Evolutionary conservation across 2,888 invertebrate species (phyloP), one percentile per base, ranked within the genome.

Genomic region (Hesperia comma): DNA sequence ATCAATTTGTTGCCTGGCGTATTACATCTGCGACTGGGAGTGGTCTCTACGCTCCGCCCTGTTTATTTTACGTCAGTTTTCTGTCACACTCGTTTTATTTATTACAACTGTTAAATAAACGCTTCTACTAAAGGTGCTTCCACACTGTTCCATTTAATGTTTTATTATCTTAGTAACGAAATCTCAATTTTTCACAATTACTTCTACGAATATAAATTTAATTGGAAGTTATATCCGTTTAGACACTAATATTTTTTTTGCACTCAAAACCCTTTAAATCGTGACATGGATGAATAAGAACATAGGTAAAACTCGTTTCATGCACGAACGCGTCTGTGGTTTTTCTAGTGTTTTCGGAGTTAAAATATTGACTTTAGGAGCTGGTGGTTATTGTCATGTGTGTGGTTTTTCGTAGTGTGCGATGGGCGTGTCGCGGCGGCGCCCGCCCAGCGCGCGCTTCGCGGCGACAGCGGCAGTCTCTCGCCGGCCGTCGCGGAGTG

Each of bases 401-500:
- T 60, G 46, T 61, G 32, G n/a, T 71, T 70, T 71, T 72, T 75
- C 68, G 73, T 74, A 68, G 72, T 64, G 71, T 68, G 68, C 72
- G 71, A 69, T 75, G 86, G 90, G 90, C 91, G 90, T 90, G 89
- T 85, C 89, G 67, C 40, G 43, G 10, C 17, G 70, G 72, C 77
- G 78, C 79, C 90, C 90, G 89, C 90, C 90, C 89, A 86, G 81
- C 78, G 73, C 66, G 19, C 70, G 70, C 71, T 43, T 54, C 71
- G 73, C 74, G 70, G 74, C 72, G 51, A 26, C 68, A 66, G 70
- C 79, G 78, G 80, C 84, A 87, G 88, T 88, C 78, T 66, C 63
- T 70, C 67, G 67, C 72, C 49, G 56, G 57, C 72, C 75, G 76
- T 72, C 78, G 77, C 79, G 78, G 54, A 55, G 74, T 68, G 33